Evolutionary conservation across 2,888 invertebrate species (phyloP), one percentile per base, ranked within the genome.

Genomic region (Perithous albicinctus): DNA sequence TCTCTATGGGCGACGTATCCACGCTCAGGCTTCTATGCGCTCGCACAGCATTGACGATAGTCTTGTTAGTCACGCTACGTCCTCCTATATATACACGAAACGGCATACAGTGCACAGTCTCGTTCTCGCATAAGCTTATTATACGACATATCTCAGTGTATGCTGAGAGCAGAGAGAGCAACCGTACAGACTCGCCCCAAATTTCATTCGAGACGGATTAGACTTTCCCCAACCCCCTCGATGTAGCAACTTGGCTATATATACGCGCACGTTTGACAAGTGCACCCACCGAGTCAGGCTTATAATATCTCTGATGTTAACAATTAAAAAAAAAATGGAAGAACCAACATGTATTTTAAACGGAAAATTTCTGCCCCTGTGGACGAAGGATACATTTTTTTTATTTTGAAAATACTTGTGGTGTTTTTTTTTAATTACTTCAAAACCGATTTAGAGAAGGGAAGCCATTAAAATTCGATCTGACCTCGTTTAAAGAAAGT

Each of bases 31-130:
- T 88, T 86, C 76, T 79, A n/a, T n/a, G n/a, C n/a, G 84, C 79
- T 74, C 81, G 76, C 77, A 79, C 67, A 72, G 85, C 87, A 86
- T 86, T 84, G 87, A 87, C 87, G 90, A 89, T 89, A 90, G 89
- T 87, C 90, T 89, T 88, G 89, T 90, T 90, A 89, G 90, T 87
- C 88, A 85, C 86, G 79, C 63, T 79, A 75, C 83, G 67, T 66
- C 82, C 85, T 87, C 41, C 72, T 12, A 51, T 69, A n/a, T n/a
- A n/a, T n/a, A n/a, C n/a, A 56, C 29, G 15, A 18, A n/a, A 32
- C 29, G 4, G 0, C 56, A 61, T 51, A 69, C 66, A 69, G 29
- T 51, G 54, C 80, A 70, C 66, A 80, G 43, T 46, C 63, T 76
- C 80, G 75, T 80, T 66, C 67, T 80, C 38, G 59, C 51, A 43